Evolutionary conservation across 2,113 vertebrate genomes (phyloP).

Genomic region (Odontophorus gujanensis): DNA sequence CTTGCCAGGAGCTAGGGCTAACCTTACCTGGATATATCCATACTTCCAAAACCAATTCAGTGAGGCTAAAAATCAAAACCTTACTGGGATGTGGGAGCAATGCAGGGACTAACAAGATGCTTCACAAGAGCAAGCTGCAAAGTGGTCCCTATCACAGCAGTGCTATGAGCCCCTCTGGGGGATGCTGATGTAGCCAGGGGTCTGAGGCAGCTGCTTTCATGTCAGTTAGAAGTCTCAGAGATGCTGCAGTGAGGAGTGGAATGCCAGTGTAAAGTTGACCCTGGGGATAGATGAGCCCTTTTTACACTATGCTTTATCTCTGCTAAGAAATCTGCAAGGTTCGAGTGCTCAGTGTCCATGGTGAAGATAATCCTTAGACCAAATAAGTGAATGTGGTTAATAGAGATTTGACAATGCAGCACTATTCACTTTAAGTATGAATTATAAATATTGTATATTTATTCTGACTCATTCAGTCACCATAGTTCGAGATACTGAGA

Average conservation of each 20-base stretch:
- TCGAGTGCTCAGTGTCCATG: neutral
- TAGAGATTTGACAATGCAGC: neutral
- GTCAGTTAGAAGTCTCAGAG: accelerated
- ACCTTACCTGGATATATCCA: accelerated
- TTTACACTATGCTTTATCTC: neutral
- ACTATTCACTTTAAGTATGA: slow-evolving; percentile 19
- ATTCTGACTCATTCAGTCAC: slow-evolving; percentile 13
- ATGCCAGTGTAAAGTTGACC: neutral
- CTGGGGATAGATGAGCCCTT: neutral
- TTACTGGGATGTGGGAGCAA: accelerated
- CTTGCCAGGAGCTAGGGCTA: neutral
- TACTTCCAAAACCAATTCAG: accelerated
- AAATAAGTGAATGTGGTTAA: neutral
- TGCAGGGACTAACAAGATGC: accelerated
- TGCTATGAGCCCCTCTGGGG: too few relatives aligned
- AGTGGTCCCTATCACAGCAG: neutral
- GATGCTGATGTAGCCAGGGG: neutral
- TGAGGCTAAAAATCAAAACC: neutral
- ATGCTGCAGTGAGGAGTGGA: neutral
- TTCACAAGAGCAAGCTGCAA: too few relatives aligned
- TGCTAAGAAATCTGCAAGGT: neutral
- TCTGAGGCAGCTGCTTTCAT: neutral
- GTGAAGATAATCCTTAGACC: slow-evolving; percentile 6
- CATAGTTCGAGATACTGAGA: neutral
- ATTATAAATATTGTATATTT: slow-evolving; percentile 3